Evolutionary conservation across 2,797 vertebrate species (phyloP), one percentile per base, ranked within the genome.

Genomic region (Sparidentex hasta): DNA sequence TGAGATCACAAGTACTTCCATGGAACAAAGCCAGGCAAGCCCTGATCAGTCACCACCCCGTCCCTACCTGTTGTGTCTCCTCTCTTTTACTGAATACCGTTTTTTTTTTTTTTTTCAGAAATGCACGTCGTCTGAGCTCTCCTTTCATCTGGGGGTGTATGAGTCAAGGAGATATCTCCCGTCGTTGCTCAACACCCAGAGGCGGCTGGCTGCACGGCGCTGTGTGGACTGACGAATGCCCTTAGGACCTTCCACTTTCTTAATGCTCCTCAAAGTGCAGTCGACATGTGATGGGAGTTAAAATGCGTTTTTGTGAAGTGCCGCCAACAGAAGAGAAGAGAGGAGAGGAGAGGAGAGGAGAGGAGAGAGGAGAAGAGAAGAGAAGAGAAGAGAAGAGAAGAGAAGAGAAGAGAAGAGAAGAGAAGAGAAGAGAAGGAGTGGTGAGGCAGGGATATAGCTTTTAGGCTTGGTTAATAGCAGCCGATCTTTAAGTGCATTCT

Each of bases 401-500:
- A 74, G 65, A 44, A 43, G 44, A 83, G 41, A 51, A 29, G 61
- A 64, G 46, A 65, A 46, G 48, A 78, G 67, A 57, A 29, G 57
- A 74, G 65, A 57, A 29, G 57, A 74, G 65, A 44, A 43, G 44
- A 83, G 41, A 51, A 29, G 61, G 27, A 74, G 64, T 68, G 55
- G 21, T 44, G 54, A 58, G 77, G 41, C 71, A 43, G 59, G 67
- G 55, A 62, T 80, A 74, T 70, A 81, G 87, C 86, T 91, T 93
- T 93, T 87, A 92, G 87, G 76, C 80, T 52, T 71, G 80, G 87
- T 90, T 89, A 92, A 93, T 81, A 78, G 81, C 71, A 84, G 89
- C 80, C 79, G 25, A 83, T 90, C 88, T 93, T 90, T 94, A 95
- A 93, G 94, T 94, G 92, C 93, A 94, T 94, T 95, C 88, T 92